Conservation (phyloP, 2,888 invertebrate species). For the Clivina fossor region DNA sequence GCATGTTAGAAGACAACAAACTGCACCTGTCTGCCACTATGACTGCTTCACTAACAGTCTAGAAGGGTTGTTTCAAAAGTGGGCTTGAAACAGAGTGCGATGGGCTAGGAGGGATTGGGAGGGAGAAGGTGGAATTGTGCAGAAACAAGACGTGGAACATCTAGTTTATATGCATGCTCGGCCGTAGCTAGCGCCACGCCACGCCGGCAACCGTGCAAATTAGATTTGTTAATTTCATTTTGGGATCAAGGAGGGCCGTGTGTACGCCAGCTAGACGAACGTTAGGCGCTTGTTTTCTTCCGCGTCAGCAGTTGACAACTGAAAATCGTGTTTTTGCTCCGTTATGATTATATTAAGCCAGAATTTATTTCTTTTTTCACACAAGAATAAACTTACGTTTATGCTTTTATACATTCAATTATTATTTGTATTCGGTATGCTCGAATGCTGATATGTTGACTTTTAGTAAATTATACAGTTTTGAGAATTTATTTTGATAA, state of each 20-base stretch:
- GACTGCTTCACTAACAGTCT: not conserved
- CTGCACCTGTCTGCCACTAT: not conserved
- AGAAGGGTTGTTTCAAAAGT: not conserved
- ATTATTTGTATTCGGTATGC: too few relatives aligned
- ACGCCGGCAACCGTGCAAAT: slow-evolving; percentile 33
- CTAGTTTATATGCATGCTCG: slow-evolving; percentile 33
- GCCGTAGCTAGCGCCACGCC: too few relatives aligned
- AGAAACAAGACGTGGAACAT: slow-evolving; percentile 34
- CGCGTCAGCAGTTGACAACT: slow-evolving; percentile 19
- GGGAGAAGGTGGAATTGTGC: slow-evolving; percentile 2
- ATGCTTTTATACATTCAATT: too few relatives aligned
- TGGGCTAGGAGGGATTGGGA: not conserved
- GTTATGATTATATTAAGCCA: slow-evolving; percentile 16
- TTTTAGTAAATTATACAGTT: too few relatives aligned
- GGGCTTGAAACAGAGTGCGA: slow-evolving; percentile 5
- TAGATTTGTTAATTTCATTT: slow-evolving; percentile 35
- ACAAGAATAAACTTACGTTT: too few relatives aligned
- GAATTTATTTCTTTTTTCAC: too few relatives aligned
- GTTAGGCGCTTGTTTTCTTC: slow-evolving; percentile 13
- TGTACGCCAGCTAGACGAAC: slow-evolving; percentile 1
- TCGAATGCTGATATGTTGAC: too few relatives aligned
- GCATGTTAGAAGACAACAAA: not conserved
- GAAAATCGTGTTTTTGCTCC: slow-evolving; percentile 19
- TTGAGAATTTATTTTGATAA: too few relatives aligned
- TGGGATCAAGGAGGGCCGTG: slow-evolving; percentile 17